Conservation (phyloP, 1,140 invertebrate genomes). For the Apolygus lucorum region DNA sequence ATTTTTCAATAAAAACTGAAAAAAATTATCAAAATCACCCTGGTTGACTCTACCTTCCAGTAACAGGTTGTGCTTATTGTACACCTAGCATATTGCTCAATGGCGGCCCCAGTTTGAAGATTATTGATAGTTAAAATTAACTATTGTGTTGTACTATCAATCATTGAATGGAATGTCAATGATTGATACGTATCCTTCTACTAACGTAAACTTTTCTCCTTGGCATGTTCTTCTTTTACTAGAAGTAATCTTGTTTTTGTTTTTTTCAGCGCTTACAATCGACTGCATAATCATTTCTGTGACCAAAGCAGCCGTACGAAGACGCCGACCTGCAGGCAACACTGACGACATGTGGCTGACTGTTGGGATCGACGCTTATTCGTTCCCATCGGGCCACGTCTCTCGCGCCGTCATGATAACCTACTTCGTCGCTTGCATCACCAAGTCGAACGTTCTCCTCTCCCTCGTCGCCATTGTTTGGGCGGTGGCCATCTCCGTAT, state of each 20-base stretch:
- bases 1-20: too few relatives aligned
- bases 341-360: constrained; percentile 49
- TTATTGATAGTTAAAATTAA: neutral
- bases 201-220: neutral
- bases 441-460: constrained; percentile 48
- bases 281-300: constrained; percentile 78
- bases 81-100: too few relatives aligned
- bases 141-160: neutral
- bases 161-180: neutral
- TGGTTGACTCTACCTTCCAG: too few relatives aligned
- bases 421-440: constrained; percentile 55
- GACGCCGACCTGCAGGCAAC: constrained; percentile 64
- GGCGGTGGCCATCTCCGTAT: constrained; percentile 63
- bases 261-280: constrained; percentile 65
- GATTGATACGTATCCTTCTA: neutral
- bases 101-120: neutral
- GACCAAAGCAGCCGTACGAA: constrained; percentile 66
- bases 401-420: constrained; percentile 73
- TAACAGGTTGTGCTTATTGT: too few relatives aligned
- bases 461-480: constrained; percentile 59
- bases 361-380: constrained; percentile 75
- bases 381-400: constrained; percentile 93
- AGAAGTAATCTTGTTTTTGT: neutral
- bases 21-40: too few relatives aligned
- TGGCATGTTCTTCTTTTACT: neutral